These are phyloP conservation scores for Leucophenga maculata DNA, from an alignment of 2,888 invertebrate species.

Conservation along the genomic window DNA sequence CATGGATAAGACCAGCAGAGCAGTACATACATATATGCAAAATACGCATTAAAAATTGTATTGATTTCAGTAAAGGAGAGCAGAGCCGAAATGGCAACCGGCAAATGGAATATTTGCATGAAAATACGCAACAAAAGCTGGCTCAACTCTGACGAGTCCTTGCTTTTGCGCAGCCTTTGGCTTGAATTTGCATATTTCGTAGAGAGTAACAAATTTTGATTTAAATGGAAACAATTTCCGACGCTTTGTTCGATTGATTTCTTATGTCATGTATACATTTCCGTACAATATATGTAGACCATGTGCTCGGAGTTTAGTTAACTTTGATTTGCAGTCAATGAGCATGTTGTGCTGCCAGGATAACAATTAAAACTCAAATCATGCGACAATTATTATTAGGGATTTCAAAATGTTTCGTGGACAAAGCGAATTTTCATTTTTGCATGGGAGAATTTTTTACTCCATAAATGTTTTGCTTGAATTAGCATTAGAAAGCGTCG, in stretches of 20 bases:
- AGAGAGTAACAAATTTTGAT: constrained; percentile 43
- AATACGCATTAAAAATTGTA: constrained; percentile 33
- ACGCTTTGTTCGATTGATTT: constrained; percentile 40
- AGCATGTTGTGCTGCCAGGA: constrained; percentile 22
- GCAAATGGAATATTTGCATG: constrained; percentile 34
- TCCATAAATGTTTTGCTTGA: constrained; percentile 11
- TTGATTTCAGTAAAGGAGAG: constrained; percentile 32
- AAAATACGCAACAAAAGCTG: constrained; percentile 37
- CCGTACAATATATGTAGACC: too few relatives aligned
- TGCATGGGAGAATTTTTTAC: constrained; percentile 4
- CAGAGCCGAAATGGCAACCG: constrained; percentile 35
- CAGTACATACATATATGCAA: constrained; percentile 15
- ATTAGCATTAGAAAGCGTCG: constrained; percentile 42
- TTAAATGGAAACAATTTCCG: constrained; percentile 38
- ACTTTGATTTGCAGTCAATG: constrained; percentile 21
- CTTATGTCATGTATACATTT: too few relatives aligned
- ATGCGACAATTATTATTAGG: constrained; percentile 48
- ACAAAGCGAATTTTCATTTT: constrained; percentile 12
- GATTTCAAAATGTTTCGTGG: constrained; percentile 27
- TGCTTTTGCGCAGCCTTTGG: constrained; percentile 30
- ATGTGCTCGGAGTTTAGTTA: background rate
- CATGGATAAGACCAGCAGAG: background rate
- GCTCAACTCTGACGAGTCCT: constrained; percentile 29
- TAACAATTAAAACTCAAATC: constrained; percentile 39
- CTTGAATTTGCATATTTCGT: constrained; percentile 41